Conservation (phyloP, 2,797 vertebrate species). For the Poecilia wingei region DNA sequence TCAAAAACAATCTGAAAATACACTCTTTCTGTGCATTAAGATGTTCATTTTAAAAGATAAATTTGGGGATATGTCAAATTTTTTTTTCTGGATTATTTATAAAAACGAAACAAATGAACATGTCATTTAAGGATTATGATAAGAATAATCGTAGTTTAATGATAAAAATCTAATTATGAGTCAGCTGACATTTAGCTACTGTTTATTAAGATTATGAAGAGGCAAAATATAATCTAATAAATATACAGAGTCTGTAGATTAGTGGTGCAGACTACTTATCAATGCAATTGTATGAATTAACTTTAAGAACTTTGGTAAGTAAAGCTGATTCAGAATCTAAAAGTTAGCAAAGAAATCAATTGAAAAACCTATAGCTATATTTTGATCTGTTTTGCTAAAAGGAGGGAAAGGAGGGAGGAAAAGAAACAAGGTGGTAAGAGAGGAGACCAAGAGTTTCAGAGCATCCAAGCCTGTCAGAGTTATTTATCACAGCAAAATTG, state of each 20-base stretch:
- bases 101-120: not conserved
- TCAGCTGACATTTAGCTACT: not conserved
- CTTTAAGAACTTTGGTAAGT: not conserved
- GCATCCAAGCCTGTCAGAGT: not conserved
- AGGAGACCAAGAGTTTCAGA: not conserved
- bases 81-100: not conserved
- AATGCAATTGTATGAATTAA: not conserved
- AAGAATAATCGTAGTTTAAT: not conserved
- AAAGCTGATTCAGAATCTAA: not conserved
- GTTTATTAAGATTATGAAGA: not conserved
- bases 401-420: not conserved
- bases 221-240: not conserved
- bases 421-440: not conserved
- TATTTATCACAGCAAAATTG: not conserved
- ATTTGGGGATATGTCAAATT: not conserved
- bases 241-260: not conserved
- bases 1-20: not conserved
- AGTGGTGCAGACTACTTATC: not conserved
- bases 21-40: not conserved
- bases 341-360: not conserved
- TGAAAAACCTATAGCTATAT: not conserved
- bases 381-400: not conserved
- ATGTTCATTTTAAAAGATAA: not conserved
- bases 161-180: not conserved
- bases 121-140: not conserved